Base-by-base conservation (phyloP, 2,888 invertebrate genomes). In the Colostygia pectinataria region DNA sequence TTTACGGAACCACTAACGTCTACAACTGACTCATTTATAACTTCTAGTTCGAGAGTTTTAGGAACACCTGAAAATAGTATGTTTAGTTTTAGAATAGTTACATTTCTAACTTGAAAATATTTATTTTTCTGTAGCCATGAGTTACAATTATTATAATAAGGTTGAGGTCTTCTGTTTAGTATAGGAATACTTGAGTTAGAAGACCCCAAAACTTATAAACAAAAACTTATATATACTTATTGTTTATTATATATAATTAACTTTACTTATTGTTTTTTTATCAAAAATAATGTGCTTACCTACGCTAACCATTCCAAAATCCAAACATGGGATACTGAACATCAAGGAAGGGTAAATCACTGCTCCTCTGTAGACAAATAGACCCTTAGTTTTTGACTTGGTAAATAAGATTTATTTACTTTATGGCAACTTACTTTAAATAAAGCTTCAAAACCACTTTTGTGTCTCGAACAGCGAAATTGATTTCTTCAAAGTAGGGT, bases 381-480 rank as follows among this genome's bases (percentile, higher is more conserved):
- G 34, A 36, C n/a, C 12, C 13, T 9, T 4, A 24, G 8, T 24
- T 24, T 15, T 3, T 15, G 15, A 15, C 15, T 15, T 3, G 4
- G 15, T 3, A 15, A 4, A 15, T 15, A 15, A n/a, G 18, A 18
- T 18, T 18, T 18, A 18, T 18, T 3, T 3, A 18, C 18, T 18
- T 18, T 3, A 18, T 20, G 6, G 10, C 3, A 39, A 52, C 85
- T 80, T 82, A 93, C 93, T 91, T 92, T 42, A 93, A 77, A 61
- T 91, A 88, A 10, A 93, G 68, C 55, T 90, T 90, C 29, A 93
- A 64, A 3, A 88, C 66, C 46, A 93, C 91, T 42, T 78, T 71
- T 0, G 93, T 92, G 60, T 93, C 93, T n/a, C 88, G 83, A 46
- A 94, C 89, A 1, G 67, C 46, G 68, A 93, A 93, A 53, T 91